Evolutionary conservation across 2,797 vertebrate species (phyloP).

Genomic region (Intellagama lesueurii): DNA sequence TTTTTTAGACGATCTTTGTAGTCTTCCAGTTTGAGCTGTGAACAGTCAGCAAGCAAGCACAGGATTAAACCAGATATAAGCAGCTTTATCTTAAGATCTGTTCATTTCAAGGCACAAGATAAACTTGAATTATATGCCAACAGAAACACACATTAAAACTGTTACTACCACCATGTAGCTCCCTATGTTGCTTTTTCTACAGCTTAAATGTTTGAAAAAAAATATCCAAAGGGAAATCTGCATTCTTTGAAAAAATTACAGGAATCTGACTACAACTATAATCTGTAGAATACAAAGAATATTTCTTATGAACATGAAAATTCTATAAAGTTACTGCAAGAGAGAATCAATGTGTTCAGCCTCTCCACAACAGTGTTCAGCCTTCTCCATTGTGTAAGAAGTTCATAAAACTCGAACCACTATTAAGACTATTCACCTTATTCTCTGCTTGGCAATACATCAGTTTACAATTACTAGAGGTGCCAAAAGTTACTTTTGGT

Average conservation of each 20-base stretch:
- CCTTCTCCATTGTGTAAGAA: neutral
- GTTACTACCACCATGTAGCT: neutral
- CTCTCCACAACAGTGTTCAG: constrained; percentile 13
- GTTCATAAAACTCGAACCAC: neutral
- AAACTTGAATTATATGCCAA: neutral
- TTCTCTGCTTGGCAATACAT: neutral
- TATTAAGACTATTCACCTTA: neutral
- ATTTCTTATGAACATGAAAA: neutral
- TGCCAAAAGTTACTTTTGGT: neutral
- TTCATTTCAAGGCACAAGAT: neutral
- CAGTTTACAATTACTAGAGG: neutral
- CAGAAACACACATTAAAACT: neutral
- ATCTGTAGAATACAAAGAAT: neutral
- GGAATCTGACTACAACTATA: neutral
- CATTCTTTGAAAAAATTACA: neutral
- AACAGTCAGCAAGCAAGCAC: constrained; percentile 21
- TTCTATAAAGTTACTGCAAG: neutral
- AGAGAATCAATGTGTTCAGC: neutral
- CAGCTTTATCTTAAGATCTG: neutral
- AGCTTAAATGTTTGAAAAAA: neutral
- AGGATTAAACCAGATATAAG: neutral
- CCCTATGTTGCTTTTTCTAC: neutral
- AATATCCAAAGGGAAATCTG: neutral
- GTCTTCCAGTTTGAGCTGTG: constrained; percentile 91
- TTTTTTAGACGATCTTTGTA: constrained; percentile 88